Evolutionary conservation across 2,797 vertebrate genomes (phyloP).

Genomic region (Cryptoprocta ferox): DNA sequence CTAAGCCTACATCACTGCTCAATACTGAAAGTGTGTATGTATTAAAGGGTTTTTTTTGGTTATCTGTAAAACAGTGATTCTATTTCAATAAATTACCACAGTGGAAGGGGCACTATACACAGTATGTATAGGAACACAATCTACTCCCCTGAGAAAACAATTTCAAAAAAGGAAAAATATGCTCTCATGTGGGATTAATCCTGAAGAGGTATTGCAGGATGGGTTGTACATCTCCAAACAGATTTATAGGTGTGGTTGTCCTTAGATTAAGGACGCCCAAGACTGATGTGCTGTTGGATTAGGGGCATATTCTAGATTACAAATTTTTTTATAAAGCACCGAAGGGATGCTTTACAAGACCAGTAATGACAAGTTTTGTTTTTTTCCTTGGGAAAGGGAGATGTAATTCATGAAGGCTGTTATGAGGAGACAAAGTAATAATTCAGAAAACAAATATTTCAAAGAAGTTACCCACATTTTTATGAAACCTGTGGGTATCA

Average conservation of each 20-base stretch:
- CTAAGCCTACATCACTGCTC: background rate
- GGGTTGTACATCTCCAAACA: background rate
- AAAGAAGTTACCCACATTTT: background rate
- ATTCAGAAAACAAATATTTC: constrained; percentile 14
- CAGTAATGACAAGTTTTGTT: background rate
- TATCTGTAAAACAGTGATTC: background rate
- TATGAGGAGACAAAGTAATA: background rate
- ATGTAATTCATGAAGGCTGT: background rate
- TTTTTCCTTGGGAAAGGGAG: background rate
- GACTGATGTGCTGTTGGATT: background rate
- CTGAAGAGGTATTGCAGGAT: background rate
- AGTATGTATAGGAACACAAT: background rate
- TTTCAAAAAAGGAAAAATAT: background rate
- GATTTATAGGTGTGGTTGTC: background rate
- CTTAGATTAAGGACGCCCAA: background rate
- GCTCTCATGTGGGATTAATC: background rate
- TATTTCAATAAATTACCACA: background rate
- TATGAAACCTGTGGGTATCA: background rate
- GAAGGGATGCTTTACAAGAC: background rate
- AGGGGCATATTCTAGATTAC: background rate
- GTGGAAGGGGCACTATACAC: background rate
- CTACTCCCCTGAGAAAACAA: background rate
- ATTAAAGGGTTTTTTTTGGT: background rate
- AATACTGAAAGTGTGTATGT: background rate
- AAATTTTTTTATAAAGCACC: background rate